These are phyloP conservation scores for Peucedramus taeniatus DNA, from an alignment of 2,113 vertebrate species.

Conservation along the genomic window DNA sequence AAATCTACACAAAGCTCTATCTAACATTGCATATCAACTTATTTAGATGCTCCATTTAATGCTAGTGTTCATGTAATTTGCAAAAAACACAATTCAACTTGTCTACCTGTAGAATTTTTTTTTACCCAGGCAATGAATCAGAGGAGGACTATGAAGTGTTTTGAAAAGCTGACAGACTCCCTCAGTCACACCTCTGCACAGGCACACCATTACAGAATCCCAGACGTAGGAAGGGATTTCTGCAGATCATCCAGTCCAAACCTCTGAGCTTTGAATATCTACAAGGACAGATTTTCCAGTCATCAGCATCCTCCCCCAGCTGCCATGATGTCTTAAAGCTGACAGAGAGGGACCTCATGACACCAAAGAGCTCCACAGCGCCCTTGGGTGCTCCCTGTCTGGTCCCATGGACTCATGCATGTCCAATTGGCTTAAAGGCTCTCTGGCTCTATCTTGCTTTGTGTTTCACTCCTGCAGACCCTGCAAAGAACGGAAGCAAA, in stretches of 20 bases:
- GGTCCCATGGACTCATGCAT: background rate
- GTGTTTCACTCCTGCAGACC: background rate
- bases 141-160: background rate
- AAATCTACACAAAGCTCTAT: background rate
- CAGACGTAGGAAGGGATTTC: background rate
- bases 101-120: background rate
- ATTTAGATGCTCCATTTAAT: background rate
- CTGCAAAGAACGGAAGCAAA: background rate
- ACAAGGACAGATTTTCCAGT: background rate
- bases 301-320: background rate
- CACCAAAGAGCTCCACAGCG: background rate
- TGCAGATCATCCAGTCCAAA: background rate
- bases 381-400: background rate
- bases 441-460: background rate
- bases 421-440: background rate
- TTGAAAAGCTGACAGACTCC: background rate
- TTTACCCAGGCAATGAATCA: background rate
- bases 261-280: background rate
- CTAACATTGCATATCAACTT: background rate
- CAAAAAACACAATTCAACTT: background rate
- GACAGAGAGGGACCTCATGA: background rate
- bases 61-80: background rate
- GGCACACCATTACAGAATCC: background rate
- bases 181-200: background rate
- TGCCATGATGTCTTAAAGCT: background rate